phyloP scores from a whole-genome alignment of 2,888 invertebrate species.

The Acronicta aceris region DNA sequence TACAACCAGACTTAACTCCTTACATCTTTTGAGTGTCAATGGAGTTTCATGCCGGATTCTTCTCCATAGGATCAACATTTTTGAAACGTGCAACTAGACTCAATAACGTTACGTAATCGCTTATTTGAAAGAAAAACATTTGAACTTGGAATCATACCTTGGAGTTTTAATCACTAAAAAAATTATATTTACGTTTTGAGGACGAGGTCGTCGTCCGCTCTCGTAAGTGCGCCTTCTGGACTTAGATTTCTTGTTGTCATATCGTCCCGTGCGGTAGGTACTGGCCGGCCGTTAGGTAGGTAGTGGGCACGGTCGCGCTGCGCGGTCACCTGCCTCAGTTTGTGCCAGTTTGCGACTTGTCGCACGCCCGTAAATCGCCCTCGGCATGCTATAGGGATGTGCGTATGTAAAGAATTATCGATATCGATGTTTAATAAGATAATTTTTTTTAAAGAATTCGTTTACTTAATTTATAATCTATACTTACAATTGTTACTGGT shows the following conservation, averaged over 20 bases:
- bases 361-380: slow-evolving; percentile 57
- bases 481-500: too few species aligned
- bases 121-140: too few species aligned
- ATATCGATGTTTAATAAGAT: slow-evolving; percentile 19
- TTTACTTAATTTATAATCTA: too few species aligned
- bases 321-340: slow-evolving; percentile 58
- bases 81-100: too few species aligned
- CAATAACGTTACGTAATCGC: too few species aligned
- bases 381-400: slow-evolving; percentile 44
- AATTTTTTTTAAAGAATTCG: background rate
- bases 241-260: background rate
- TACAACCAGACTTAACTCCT: too few species aligned
- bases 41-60: too few species aligned
- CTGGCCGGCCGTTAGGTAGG: slow-evolving; percentile 34
- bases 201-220: background rate
- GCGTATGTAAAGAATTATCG: slow-evolving; percentile 3
- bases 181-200: too few species aligned
- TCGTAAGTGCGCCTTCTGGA: slow-evolving; percentile 12
- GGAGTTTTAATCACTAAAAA: too few species aligned
- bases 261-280: slow-evolving; percentile 47
- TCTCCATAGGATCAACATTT: too few species aligned
- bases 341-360: slow-evolving; percentile 59
- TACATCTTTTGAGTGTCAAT: too few species aligned
- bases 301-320: slow-evolving; percentile 34
- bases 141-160: too few species aligned